phyloP scores from a whole-genome alignment of 2,888 invertebrate species.

The Cheilosia grossa region DNA sequence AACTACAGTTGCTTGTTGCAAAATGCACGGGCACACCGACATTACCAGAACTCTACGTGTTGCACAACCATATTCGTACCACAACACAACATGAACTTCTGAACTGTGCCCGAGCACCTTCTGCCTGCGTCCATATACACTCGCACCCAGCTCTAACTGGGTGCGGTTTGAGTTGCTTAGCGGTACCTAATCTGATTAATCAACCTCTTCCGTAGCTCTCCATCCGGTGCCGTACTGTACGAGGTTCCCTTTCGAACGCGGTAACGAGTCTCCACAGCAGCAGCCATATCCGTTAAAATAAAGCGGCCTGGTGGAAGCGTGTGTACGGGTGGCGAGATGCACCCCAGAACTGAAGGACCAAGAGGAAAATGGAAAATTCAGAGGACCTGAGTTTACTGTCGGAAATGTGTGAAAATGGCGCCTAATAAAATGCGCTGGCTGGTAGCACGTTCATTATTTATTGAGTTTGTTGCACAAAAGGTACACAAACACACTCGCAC shows the following conservation, averaged over 20 bases:
- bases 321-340: neutral
- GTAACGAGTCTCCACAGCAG: constrained; percentile 41
- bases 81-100: constrained; percentile 40
- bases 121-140: neutral
- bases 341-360: neutral
- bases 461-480: constrained; percentile 45
- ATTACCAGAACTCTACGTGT: constrained; percentile 39
- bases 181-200: constrained; percentile 71
- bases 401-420: constrained; percentile 56
- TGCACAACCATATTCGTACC: constrained; percentile 35
- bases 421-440: constrained; percentile 51
- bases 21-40: constrained; percentile 54
- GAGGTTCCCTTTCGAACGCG: neutral
- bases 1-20: constrained; percentile 22
- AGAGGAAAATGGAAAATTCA: constrained; percentile 19
- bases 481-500: neutral
- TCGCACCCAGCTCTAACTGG: constrained; percentile 35
- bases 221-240: constrained; percentile 11
- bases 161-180: constrained; percentile 69
- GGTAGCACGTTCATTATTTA: constrained; percentile 61
- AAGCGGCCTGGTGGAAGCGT: neutral
- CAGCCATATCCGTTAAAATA: constrained; percentile 21
- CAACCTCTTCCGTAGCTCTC: constrained; percentile 61
- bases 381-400: constrained; percentile 30
- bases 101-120: constrained; percentile 28